Evolutionary conservation across 2,113 vertebrate species (phyloP).

Genomic region (Callipepla californica): DNA sequence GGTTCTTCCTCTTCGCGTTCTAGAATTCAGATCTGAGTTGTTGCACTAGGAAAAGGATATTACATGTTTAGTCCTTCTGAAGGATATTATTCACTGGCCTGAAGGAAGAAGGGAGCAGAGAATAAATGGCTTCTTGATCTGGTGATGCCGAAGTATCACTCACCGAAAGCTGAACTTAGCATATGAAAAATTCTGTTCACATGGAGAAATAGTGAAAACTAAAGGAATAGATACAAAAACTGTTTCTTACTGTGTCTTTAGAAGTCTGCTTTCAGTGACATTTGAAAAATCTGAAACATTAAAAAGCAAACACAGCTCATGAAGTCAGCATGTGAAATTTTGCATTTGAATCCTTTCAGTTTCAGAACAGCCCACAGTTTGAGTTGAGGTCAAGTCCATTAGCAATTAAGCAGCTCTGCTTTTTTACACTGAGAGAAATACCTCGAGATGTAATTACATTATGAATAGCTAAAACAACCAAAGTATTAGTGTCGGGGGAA

Average conservation of each 20-base stretch:
- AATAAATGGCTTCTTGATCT: not conserved
- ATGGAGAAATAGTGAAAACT: not conserved
- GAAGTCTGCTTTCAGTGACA: not conserved
- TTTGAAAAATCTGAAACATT: not conserved
- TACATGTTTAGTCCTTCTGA: not conserved
- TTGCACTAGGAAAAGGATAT: not conserved
- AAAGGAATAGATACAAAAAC: not conserved
- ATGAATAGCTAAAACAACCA: slow-evolving; percentile 56
- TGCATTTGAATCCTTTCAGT: slow-evolving; percentile 34
- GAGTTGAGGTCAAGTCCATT: not conserved
- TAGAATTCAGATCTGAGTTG: not conserved
- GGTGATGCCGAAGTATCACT: not conserved
- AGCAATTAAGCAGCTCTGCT: not conserved
- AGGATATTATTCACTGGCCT: not conserved
- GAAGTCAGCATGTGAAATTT: not conserved
- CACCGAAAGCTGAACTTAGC: not conserved
- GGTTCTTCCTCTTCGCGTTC: not conserved
- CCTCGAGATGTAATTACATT: slow-evolving; percentile 49
- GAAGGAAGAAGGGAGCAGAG: not conserved
- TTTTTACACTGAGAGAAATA: slow-evolving; percentile 28
- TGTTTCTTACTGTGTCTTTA: not conserved
- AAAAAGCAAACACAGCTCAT: not conserved
- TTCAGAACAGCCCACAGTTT: not conserved
- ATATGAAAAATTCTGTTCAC: not conserved
- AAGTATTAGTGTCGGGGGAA: not conserved